phyloP scores from a whole-genome alignment of 2,797 vertebrate genomes.

The Spinibarbus caldwelli region DNA sequence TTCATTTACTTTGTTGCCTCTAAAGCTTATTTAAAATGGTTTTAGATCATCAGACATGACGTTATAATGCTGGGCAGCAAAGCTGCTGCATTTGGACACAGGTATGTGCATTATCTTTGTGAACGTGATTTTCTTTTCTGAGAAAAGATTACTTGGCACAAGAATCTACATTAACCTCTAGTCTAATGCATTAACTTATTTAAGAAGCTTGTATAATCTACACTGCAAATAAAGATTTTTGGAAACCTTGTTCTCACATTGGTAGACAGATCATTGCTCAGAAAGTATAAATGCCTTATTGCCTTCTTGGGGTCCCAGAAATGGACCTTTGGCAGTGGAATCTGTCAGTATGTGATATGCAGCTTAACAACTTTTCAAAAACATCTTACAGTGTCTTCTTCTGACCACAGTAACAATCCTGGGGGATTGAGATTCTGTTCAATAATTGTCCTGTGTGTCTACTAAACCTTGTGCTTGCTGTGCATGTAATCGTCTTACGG shows the following conservation, averaged over 20 bases:
- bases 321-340: slow-evolving; percentile 20
- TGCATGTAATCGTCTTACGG: slow-evolving; percentile 55
- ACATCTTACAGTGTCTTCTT: slow-evolving; percentile 24
- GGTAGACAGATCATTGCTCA: background rate
- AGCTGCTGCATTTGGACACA: background rate
- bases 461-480: slow-evolving; percentile 35
- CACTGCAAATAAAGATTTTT: background rate
- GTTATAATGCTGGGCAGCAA: background rate
- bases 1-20: too few relatives aligned
- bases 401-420: slow-evolving; percentile 48
- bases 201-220: background rate
- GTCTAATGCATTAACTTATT: background rate
- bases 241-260: background rate
- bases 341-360: slow-evolving; percentile 49
- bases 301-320: background rate
- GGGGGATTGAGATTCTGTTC: slow-evolving; percentile 16
- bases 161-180: background rate
- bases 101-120: background rate
- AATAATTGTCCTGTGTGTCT: slow-evolving; percentile 46
- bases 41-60: too few relatives aligned
- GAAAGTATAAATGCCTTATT: slow-evolving; percentile 32
- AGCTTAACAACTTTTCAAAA: slow-evolving; percentile 45
- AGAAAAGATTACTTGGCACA: background rate
- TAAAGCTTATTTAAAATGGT: background rate
- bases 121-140: background rate